Conservation (phyloP, 1,140 invertebrate genomes). For the Hylaeus volcanicus region DNA sequence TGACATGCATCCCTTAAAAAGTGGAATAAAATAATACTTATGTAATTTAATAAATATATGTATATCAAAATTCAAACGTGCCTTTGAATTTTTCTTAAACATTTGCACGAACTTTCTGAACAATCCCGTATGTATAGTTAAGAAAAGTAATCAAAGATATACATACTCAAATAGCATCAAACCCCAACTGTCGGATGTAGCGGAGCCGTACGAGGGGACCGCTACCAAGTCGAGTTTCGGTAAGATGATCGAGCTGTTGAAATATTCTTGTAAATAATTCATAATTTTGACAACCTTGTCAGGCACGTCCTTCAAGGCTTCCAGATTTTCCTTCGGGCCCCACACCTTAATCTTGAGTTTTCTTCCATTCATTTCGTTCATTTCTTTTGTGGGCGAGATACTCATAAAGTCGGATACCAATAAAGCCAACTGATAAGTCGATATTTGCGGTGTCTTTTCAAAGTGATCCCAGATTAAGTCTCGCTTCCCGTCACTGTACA, state of each 20-base stretch:
- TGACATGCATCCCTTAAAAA: no score
- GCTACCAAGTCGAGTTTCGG: conserved; percentile 90
- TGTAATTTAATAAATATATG: no score
- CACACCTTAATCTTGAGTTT: conserved; percentile 84
- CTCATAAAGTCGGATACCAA: conserved; percentile 88
- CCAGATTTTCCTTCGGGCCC: conserved; percentile 86
- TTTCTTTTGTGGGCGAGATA: conserved; percentile 63
- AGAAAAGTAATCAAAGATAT: neutral
- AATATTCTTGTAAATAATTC: conserved; percentile 86
- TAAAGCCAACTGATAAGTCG: conserved; percentile 92
- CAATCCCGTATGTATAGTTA: neutral
- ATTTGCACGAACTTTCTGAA: no score
- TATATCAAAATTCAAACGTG: no score
- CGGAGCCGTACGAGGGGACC: conserved; percentile 88
- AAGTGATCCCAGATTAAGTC: conserved; percentile 86
- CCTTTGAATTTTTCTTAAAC: no score
- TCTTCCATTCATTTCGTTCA: conserved; percentile 69
- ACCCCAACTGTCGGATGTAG: conserved; percentile 88
- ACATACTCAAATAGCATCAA: conserved; percentile 88
- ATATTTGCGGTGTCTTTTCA: conserved; percentile 88
- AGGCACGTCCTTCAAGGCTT: conserved; percentile 84
- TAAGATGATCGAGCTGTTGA: conserved; percentile 86
- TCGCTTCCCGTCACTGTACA: conserved; percentile 71
- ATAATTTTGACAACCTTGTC: conserved; percentile 84
- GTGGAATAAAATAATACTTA: no score